Conservation (phyloP, 2,113 vertebrate genomes). For the Otocyon megalotis region DNA sequence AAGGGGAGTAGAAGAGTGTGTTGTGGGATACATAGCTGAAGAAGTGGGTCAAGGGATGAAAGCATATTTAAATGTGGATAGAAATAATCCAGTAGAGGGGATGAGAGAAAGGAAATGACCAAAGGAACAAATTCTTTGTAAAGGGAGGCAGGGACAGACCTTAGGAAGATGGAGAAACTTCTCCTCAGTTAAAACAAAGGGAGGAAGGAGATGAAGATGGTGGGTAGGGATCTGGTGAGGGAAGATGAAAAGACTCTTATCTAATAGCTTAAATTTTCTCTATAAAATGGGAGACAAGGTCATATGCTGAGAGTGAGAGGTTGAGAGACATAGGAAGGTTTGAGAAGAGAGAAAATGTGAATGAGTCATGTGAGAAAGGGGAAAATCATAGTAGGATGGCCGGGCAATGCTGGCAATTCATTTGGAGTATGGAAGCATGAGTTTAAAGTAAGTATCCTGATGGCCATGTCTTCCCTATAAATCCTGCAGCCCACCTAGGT, state of each 20-base stretch:
- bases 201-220: background rate
- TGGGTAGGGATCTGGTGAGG: background rate
- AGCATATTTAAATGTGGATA: background rate
- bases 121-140: background rate
- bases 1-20: background rate
- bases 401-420: background rate
- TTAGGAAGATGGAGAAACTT: background rate
- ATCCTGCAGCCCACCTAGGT: background rate
- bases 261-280: background rate
- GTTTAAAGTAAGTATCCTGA: background rate
- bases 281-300: background rate
- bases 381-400: background rate
- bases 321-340: background rate
- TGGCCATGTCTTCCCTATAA: background rate
- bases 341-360: background rate
- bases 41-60: background rate
- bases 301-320: background rate
- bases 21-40: background rate
- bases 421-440: too few relatives aligned
- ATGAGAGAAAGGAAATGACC: background rate
- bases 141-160: background rate
- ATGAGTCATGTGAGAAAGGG: background rate
- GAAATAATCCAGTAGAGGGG: background rate
- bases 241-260: background rate
- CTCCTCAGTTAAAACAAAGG: background rate